Evolutionary conservation across 1,140 invertebrate genomes (phyloP), one percentile per base, ranked within the genome.

Genomic region (Drosophila rufa): DNA sequence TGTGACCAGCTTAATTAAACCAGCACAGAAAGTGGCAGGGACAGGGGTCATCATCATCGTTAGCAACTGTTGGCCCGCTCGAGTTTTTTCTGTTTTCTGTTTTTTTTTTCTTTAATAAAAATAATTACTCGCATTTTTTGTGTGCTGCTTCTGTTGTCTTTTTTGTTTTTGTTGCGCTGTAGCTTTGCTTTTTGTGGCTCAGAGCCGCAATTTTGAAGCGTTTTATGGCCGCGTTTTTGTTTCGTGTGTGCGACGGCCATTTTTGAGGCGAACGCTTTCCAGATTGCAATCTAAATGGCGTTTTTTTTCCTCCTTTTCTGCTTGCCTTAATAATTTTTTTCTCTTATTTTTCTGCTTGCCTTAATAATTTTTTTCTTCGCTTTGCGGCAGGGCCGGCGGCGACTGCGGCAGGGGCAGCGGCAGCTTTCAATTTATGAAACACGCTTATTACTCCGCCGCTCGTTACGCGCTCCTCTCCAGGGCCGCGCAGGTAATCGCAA

Each of bases 371-470:
- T 77, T 79, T 61, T 27, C 11, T 43, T 55, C 50, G 53, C 30
- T 75, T 73, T 48, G 51, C 59, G 45, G 40, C 33, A n/a, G 30
- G 27, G 27, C 1, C 6, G 27, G 27, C 27, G 27, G 22, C 22
- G 22, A 25, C 22, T 25, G 22, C 22, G 22, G 22, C 61, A 47
- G 25, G 40, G 48, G 43, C 40, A 48, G 61, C 82, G 79, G 82
- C 82, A 85, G 83, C 83, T 89, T 87, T 89, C 83, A 87, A 87
- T 87, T 87, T 87, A 87, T 89, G 80, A 87, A 87, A 87, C 84
- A 83, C 84, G 83, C 84, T 87, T 83, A 83, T 83, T 87, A 83
- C 84, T 75, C 38, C 38, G 70, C 55, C 67, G 67, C 71, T 73
- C 79, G 62, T 76, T 76, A 78, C 30, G 74, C 78, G 65, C 78